Conservation (phyloP, 2,888 invertebrate genomes). For the Pseudococcus jackbeardsleyi region DNA sequence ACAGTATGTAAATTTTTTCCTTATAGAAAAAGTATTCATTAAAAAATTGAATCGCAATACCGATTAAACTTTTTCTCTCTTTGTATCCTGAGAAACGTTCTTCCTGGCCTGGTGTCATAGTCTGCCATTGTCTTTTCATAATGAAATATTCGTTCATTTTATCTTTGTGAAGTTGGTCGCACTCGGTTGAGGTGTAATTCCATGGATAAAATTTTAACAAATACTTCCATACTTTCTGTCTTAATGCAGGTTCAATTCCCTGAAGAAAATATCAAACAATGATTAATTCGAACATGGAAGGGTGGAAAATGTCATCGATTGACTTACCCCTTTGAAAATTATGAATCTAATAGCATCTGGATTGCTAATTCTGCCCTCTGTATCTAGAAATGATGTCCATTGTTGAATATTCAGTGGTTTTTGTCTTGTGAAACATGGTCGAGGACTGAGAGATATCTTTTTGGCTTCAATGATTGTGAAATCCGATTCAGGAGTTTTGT, state of each 20-base stretch:
- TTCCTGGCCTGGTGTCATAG: conserved; percentile 89
- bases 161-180: conserved; percentile 78
- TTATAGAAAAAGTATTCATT: background rate
- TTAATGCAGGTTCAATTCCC: conserved; percentile 84
- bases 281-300: background rate
- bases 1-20: background rate
- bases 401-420: conserved; percentile 81
- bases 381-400: conserved; percentile 86
- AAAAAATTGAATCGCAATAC: conserved; percentile 69
- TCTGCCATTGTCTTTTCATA: conserved; percentile 98
- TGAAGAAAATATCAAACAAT: conserved; percentile 69
- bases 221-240: conserved; percentile 94
- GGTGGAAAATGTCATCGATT: background rate
- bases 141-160: conserved; percentile 89
- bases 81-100: conserved; percentile 87
- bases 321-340: conserved; percentile 90
- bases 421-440: conserved; percentile 80
- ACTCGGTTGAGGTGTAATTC: conserved; percentile 81
- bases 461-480: conserved; percentile 63
- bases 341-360: conserved; percentile 84
- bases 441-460: conserved; percentile 73
- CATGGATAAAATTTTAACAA: conserved; percentile 90
- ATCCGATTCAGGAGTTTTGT: conserved; percentile 65
- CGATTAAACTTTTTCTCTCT: conserved; percentile 91
- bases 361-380: conserved; percentile 85